phyloP scores from a whole-genome alignment of 1,140 invertebrate genomes.

The Caerostris extrusa region DNA sequence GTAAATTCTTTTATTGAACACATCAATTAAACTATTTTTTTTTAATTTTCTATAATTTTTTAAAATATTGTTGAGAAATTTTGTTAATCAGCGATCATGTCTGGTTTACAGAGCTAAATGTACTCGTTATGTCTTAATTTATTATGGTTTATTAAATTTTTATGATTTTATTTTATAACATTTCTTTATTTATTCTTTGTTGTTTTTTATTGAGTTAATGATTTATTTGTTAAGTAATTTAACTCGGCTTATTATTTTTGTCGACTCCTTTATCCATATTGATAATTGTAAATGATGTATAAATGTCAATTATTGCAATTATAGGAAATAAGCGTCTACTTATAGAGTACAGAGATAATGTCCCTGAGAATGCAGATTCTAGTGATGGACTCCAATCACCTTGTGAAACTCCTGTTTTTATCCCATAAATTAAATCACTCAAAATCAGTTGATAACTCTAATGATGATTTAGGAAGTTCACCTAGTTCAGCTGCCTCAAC shows the following conservation, averaged over 20 bases:
- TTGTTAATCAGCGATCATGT: too few relatives aligned
- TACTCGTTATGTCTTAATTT: too few relatives aligned
- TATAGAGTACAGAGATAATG: constrained; percentile 62
- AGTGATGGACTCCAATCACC: constrained; percentile 69
- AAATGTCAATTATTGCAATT: too few relatives aligned
- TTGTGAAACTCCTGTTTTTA: constrained; percentile 74
- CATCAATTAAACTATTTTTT: too few relatives aligned
- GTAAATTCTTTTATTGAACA: too few relatives aligned
- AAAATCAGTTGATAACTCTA: constrained; percentile 63
- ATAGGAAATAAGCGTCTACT: background rate
- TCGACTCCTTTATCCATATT: background rate
- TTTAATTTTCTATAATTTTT: too few relatives aligned
- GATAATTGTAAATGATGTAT: too few relatives aligned
- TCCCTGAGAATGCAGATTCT: constrained; percentile 67
- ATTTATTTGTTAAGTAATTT: background rate
- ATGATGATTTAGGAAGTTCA: constrained; percentile 72
- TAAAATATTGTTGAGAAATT: too few relatives aligned
- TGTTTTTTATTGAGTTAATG: background rate
- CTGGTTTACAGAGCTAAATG: too few relatives aligned
- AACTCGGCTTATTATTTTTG: background rate
- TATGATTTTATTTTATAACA: too few relatives aligned
- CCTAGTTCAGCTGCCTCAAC: constrained; percentile 76
- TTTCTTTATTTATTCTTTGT: background rate
- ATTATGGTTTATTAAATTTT: too few relatives aligned
- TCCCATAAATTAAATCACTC: constrained; percentile 64